phyloP scores from a whole-genome alignment of 2,113 vertebrate species.

The Lagopus muta region DNA sequence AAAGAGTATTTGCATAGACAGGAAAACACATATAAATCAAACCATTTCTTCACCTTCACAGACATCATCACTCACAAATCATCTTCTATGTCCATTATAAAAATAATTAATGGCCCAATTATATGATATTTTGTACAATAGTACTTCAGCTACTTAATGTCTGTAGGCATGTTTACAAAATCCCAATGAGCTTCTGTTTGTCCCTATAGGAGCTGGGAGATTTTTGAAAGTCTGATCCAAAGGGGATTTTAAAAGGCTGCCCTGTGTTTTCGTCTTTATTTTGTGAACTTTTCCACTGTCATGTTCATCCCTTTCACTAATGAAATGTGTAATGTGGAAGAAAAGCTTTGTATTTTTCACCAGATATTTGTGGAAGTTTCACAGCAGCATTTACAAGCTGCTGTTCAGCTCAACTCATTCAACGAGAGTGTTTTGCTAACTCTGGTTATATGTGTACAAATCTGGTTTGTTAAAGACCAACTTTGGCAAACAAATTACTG shows the following conservation, averaged over 20 bases:
- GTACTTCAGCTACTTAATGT: not conserved
- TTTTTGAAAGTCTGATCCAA: not conserved
- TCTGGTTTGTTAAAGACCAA: not conserved
- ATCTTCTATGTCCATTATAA: not conserved
- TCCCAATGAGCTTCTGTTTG: not conserved
- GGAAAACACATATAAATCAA: not conserved
- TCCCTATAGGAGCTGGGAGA: not conserved
- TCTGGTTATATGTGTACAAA: not conserved
- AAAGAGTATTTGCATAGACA: not conserved
- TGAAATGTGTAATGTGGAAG: not conserved
- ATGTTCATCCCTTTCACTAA: not conserved
- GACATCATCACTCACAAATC: not conserved
- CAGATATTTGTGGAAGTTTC: not conserved
- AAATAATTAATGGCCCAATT: slow-evolving; percentile 8
- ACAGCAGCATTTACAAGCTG: not conserved
- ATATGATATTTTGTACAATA: not conserved
- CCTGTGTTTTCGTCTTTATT: not conserved
- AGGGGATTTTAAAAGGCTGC: not conserved
- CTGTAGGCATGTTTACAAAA: not conserved
- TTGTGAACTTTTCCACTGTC: not conserved
- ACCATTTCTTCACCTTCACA: not conserved
- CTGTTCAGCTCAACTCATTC: not conserved
- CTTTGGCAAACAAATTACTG: not conserved
- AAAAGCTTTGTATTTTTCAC: not conserved
- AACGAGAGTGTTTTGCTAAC: not conserved